Evolutionary conservation across 2,113 vertebrate genomes (phyloP).

Genomic region (Eptesicus fuscus): DNA sequence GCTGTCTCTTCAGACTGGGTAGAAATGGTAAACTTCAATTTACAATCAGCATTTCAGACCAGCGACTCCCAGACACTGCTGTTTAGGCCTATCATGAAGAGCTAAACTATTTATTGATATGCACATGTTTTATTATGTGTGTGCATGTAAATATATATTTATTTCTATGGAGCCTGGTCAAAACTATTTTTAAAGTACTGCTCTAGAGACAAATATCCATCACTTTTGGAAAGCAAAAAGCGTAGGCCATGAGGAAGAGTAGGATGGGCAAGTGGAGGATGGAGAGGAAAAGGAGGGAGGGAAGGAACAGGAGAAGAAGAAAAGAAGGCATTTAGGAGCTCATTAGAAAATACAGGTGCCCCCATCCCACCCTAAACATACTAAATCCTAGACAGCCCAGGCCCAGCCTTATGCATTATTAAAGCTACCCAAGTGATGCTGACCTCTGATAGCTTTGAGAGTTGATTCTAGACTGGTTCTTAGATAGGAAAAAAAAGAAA

Average conservation of each 20-base stretch:
- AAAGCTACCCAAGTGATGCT: background rate
- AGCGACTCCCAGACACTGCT: background rate
- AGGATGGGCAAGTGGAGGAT: background rate
- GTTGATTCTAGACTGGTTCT: background rate
- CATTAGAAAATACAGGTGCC: background rate
- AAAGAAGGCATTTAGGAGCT: background rate
- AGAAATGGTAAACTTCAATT: background rate
- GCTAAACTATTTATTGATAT: background rate
- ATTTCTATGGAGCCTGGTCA: background rate
- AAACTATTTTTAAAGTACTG: background rate
- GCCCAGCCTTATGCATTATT: background rate
- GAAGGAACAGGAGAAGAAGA: background rate
- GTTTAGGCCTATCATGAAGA: background rate
- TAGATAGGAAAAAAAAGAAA: background rate
- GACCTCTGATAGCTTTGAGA: background rate
- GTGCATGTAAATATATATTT: background rate
- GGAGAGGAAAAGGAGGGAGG: rapidly evolving
- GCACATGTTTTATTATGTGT: background rate
- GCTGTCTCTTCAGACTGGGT: background rate
- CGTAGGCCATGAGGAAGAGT: background rate
- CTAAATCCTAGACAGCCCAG: background rate
- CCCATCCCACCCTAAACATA: background rate
- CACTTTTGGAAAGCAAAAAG: background rate
- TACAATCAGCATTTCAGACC: background rate
- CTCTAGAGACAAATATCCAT: background rate